Base-by-base conservation (phyloP, 92 coral and sea anemone genomes). In the Desmophyllum pertusum region DNA sequence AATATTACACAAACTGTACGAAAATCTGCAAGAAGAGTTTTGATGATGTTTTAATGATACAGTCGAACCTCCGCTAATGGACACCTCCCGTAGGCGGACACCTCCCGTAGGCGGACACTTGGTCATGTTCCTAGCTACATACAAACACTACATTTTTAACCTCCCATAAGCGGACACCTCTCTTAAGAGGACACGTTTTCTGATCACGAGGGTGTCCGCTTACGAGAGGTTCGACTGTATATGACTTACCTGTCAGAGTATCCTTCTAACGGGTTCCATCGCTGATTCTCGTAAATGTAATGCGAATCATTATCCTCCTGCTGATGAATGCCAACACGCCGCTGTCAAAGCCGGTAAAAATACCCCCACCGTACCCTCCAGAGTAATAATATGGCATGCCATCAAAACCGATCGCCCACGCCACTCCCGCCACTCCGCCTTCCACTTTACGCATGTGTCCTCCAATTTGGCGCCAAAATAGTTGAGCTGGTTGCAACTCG, bases 311-410 rank as follows among this genome's bases (percentile, higher is more conserved):
- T 89, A 72, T 96, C 98, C 59, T 91, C 95, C 68, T 96, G 98
- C 57, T 89, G 93, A 79, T 89, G 78, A 75, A 96, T 88, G 18
- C 93, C 96, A 71, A 80, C 45, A 90, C 80, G 57, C 98, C 94
- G 83, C 98, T 92, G 18, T 87, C 64, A 81, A 94, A 89, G 25
- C 96, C 90, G 29, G 85, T 79, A 63, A 94, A 92, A 76, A 92
- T 90, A 50, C 98, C 98, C 42, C 98, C 98, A 88, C 98, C 98
- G 75, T 92, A 94, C 43, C 98, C 98, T 42, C 98, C 98, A 41
- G 96, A 80, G 85, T 92, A 96, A 51, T 90, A 93, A 88, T 93
- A 96, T 14, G 98, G 93, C 81, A 83, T 84, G 37, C 98, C 96
- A 73, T 96, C 98, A 77, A 92, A 90, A 63, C 95, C 95, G 59